Conservation (phyloP, 1,140 invertebrate genomes). For the Drosophila saltans region DNA sequence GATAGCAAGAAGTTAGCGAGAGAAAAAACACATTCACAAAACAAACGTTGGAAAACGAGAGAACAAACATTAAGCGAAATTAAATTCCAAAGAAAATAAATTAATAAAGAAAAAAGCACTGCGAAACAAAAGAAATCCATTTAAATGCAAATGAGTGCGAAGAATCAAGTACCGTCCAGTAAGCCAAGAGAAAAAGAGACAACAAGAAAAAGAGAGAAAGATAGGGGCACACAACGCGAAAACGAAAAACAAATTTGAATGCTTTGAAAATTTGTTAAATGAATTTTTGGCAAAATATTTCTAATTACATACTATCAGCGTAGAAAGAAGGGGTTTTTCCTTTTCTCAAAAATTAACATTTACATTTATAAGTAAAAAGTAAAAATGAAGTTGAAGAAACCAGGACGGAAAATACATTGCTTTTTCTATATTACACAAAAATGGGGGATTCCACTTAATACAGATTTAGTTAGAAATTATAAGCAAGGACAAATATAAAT, state of each 20-base stretch:
- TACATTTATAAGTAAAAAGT: not conserved
- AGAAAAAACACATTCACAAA: slow-evolving; percentile 16
- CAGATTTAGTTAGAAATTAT: too few relatives aligned
- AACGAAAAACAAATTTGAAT: slow-evolving; percentile 26
- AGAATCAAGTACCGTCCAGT: slow-evolving; percentile 29
- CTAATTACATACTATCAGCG: not conserved
- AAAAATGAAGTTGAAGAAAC: too few relatives aligned
- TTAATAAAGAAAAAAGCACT: slow-evolving; percentile 47
- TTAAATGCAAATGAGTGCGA: slow-evolving; percentile 62
- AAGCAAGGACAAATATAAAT: not conserved
- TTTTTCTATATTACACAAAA: too few relatives aligned
- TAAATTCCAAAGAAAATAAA: slow-evolving; percentile 56
- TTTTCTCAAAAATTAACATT: not conserved
- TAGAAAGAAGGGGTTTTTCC: too few relatives aligned
- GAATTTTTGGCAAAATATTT: slow-evolving; percentile 17
- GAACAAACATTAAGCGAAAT: slow-evolving; percentile 52
- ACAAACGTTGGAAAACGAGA: slow-evolving; percentile 7
- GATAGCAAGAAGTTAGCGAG: slow-evolving; percentile 2
- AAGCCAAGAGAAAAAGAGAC: not conserved
- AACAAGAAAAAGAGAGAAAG: not conserved
- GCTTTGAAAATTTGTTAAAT: slow-evolving; percentile 12
- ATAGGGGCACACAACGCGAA: not conserved
- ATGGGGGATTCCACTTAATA: too few relatives aligned
- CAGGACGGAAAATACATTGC: too few relatives aligned
- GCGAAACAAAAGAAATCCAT: slow-evolving; percentile 57